Evolutionary conservation across 1,140 invertebrate species (phyloP).

Genomic region (Uloborus diversus): DNA sequence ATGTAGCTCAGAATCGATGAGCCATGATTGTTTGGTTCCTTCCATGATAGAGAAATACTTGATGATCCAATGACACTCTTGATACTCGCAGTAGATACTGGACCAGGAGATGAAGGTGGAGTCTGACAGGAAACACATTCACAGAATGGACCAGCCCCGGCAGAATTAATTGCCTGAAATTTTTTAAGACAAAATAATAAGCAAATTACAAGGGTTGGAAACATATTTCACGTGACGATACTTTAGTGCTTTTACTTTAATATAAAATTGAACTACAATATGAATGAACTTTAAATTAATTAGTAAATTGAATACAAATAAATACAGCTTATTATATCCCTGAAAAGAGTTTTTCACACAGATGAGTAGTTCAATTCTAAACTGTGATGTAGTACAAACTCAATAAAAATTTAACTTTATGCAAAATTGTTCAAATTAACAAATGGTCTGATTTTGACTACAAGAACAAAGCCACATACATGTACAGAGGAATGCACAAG

Average conservation of each 20-base stretch:
- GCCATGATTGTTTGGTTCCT: slow-evolving; percentile 76
- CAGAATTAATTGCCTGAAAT: slow-evolving; percentile 77
- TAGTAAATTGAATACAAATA: background rate
- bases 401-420: too few species aligned
- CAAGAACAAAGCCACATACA: too few species aligned
- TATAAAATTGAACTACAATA: background rate
- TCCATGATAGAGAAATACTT: slow-evolving; percentile 73
- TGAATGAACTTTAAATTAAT: background rate
- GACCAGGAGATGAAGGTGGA: slow-evolving; percentile 77
- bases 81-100: slow-evolving; percentile 70
- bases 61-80: slow-evolving; percentile 75
- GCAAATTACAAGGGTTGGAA: background rate
- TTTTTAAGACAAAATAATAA: background rate
- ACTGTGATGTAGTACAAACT: too few species aligned
- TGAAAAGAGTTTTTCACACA: too few species aligned
- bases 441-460: too few species aligned
- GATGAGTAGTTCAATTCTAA: too few species aligned
- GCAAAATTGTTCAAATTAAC: too few species aligned
- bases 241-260: background rate
- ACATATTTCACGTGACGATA: background rate
- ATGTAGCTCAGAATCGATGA: slow-evolving; percentile 78
- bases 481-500: too few species aligned
- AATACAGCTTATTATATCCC: too few species aligned
- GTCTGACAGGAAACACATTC: slow-evolving; percentile 72
- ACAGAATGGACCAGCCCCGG: slow-evolving; percentile 79